Conservation (phyloP, 2,888 invertebrate species). For the Himalopsyche tibetana region DNA sequence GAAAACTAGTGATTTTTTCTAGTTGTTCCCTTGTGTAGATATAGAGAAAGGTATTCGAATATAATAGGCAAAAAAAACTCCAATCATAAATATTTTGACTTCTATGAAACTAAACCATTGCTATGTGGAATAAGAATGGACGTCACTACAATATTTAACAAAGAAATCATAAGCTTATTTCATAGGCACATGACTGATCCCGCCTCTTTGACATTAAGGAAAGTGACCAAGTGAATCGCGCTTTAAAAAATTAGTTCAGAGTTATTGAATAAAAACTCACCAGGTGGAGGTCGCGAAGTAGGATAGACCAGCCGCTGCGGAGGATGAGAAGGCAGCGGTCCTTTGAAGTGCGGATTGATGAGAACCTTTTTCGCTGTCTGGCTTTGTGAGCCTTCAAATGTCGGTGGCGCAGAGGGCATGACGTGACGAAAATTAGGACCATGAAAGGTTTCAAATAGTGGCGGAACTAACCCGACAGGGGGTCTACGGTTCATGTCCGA, state of each 20-base stretch:
- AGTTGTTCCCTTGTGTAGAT: too few species aligned
- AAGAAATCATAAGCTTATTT: too few species aligned
- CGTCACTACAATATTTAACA: too few species aligned
- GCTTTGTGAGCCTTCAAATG: conserved; percentile 65
- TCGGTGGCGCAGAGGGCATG: conserved; percentile 19
- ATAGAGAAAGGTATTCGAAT: too few species aligned
- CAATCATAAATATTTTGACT: too few species aligned
- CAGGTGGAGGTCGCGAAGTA: conserved; percentile 1
- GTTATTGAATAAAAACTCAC: conserved; percentile 28
- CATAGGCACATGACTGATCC: too few species aligned
- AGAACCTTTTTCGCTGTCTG: conserved; percentile 78
- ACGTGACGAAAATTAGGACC: conserved; percentile 60
- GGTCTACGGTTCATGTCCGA: conserved; percentile 8
- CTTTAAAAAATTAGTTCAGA: neutral
- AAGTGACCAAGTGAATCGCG: too few species aligned
- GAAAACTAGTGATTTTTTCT: too few species aligned
- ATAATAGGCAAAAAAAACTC: too few species aligned
- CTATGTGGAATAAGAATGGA: too few species aligned
- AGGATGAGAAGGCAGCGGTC: conserved; percentile 71
- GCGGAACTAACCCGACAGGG: neutral
- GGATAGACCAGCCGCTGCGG: conserved; percentile 27
- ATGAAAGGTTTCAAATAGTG: conserved; percentile 58
- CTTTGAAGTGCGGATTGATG: conserved; percentile 83
- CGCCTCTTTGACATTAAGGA: too few species aligned
- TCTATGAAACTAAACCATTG: too few species aligned